A percentile compares a stretch with the other conserved stretches of the same genome.
Conservation (phyloP, 2,797 vertebrate species). For the Eidolon dupreanum region DNA sequence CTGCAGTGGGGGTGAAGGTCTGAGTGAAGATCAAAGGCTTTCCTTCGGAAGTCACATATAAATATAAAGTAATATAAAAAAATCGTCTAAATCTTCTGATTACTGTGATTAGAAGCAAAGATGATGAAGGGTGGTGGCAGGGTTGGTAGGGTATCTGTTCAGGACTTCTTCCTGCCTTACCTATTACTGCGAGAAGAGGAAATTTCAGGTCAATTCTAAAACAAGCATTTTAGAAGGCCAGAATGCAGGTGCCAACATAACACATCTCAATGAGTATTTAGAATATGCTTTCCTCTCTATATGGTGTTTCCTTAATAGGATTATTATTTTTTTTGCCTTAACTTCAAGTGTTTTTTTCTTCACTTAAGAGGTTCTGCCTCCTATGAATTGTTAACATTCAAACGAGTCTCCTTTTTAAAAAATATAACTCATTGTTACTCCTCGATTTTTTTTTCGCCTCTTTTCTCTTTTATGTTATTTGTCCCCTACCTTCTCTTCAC, state of each 20-base stretch:
- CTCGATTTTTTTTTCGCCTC: not conserved
- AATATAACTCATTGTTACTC: not conserved
- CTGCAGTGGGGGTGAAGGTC: not conserved
- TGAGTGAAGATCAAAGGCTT: not conserved
- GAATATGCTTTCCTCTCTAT: not conserved
- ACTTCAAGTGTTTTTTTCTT: not conserved
- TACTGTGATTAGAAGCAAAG: not conserved
- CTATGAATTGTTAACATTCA: not conserved
- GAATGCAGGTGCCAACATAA: not conserved
- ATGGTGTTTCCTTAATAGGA: not conserved
- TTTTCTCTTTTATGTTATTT: not conserved
- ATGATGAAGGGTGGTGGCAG: not conserved
- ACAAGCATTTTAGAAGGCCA: not conserved
- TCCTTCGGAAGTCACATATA: not conserved
- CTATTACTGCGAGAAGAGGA: not conserved
- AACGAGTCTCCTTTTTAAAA: not conserved
- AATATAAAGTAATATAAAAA: not conserved
- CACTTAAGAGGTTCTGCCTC: not conserved
- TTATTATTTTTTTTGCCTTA: not conserved
- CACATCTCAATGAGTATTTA: not conserved
- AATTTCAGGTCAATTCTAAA: not conserved
- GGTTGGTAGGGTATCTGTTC: not conserved
- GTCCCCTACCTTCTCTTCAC: not conserved
- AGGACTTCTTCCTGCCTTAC: not conserved
- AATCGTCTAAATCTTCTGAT: not conserved